Base-by-base conservation (phyloP, 2,113 vertebrate genomes). In the Cebus imitator region DNA sequence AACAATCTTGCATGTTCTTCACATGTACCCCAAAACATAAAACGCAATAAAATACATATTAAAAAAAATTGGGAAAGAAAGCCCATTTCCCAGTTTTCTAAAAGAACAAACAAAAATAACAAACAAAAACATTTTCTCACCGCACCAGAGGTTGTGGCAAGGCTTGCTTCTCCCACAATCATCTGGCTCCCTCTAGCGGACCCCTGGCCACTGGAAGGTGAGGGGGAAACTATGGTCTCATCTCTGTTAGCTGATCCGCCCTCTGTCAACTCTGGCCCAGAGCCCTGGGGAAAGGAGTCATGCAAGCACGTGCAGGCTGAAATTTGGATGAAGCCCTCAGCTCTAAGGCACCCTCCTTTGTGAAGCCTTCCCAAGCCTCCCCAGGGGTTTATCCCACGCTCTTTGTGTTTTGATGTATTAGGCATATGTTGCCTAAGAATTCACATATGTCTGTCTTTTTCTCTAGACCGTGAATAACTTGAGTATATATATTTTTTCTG, bases 151-250 rank as follows among this genome's bases (percentile, higher is more conserved):
- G 27, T 6, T 48, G 45, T 3, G 17, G 18, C 1, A 0, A 1
- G 16, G 16, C 5, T 17, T 6, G 35, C 3, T 20, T 79, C 13
- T 97, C 37, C 7, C 25, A 25, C 80, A 35, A 18, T 57, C 40
- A 8, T 89, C 52, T 96, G 86, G 96, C 93, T 88, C 96, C 97
- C 97, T 94, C 97, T 92, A 97, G 93, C 82, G 96, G 91, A 68
- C 6, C 6, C 8, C 17, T 37, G 37, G n/a, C 18, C n/a, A 12
- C 81, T 55, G 8, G 8, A 13, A 30, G 35, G 68, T 48, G 40
- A 45, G 3, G 35, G 25, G 55, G 43, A 57, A 57, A 83, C 52
- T 58, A 40, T 0, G 4, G 10, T 75, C 73, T 83, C 23, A 35
- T 18, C 12, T 32, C 16, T 9, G 1, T 35, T 17, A 55, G 30